Conservation (phyloP, 2,797 vertebrate genomes). For the Silurus aristotelis region DNA sequence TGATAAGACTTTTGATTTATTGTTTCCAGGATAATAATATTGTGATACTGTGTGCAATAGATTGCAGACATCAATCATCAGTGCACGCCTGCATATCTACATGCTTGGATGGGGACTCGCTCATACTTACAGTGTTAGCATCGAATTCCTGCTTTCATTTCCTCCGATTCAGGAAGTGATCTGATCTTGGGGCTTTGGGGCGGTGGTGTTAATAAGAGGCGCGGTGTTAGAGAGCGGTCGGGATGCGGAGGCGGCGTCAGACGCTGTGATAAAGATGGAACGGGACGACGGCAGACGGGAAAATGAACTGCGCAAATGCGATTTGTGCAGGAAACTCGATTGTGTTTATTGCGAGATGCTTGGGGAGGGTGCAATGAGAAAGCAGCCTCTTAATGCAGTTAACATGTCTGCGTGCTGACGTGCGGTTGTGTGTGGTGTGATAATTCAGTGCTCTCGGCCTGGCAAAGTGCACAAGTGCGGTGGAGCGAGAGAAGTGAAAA, state of each 20-base stretch:
- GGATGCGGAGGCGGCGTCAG: slow-evolving; percentile 4
- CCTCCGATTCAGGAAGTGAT: background rate
- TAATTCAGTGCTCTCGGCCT: background rate
- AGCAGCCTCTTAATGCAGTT: slow-evolving; percentile 15
- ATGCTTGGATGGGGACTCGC: background rate
- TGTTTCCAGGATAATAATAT: background rate
- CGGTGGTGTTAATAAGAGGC: slow-evolving; percentile 6
- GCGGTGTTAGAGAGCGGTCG: background rate
- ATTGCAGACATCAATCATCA: slow-evolving; percentile 2
- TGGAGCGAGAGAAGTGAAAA: slow-evolving; percentile 68
- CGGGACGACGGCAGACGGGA: background rate
- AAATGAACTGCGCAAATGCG: slow-evolving; percentile 35
- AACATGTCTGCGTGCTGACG: slow-evolving; percentile 22
- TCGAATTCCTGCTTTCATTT: background rate
- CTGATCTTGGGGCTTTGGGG: slow-evolving; percentile 3
- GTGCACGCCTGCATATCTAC: too few species aligned
- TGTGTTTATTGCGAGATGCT: slow-evolving; percentile 25
- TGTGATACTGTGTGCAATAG: background rate
- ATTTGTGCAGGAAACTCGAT: slow-evolving; percentile 29
- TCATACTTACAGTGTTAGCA: background rate
- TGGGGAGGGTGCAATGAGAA: slow-evolving; percentile 16
- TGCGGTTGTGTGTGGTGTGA: slow-evolving; percentile 6
- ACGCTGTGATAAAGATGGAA: background rate
- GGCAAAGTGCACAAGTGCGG: slow-evolving; percentile 41
- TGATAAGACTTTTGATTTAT: slow-evolving; percentile 4